Evolutionary conservation across 2,888 invertebrate genomes (phyloP).

Genomic region (Brenthis daphne): DNA sequence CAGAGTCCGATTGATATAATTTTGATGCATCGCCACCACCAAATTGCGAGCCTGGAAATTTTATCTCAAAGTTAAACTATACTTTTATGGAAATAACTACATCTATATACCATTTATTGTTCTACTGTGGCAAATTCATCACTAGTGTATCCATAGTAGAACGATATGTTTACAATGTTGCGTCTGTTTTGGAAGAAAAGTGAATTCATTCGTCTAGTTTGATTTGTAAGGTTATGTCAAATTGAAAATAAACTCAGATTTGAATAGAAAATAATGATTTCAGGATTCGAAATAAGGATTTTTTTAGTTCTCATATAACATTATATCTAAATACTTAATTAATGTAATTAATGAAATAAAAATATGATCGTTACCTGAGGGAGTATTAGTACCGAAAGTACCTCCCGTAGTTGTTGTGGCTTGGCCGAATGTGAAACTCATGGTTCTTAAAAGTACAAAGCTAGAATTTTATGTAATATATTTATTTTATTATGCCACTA

Average conservation of each 20-base stretch:
- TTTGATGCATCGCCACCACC: slow-evolving; percentile 73
- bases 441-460: slow-evolving; percentile 37
- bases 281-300: too few species aligned
- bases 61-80: neutral
- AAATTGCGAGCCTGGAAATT: slow-evolving; percentile 60
- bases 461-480: neutral
- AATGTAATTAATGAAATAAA: slow-evolving; percentile 1
- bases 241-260: too few species aligned
- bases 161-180: too few species aligned
- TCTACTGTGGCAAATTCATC: too few species aligned
- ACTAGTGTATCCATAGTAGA: too few species aligned
- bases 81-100: too few species aligned
- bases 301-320: neutral
- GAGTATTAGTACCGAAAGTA: slow-evolving; percentile 64
- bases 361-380: slow-evolving; percentile 55
- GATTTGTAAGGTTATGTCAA: slow-evolving; percentile 16
- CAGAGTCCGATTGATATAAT: slow-evolving; percentile 54
- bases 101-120: too few species aligned
- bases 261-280: too few species aligned
- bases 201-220: too few species aligned
- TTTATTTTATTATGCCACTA: neutral
- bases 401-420: slow-evolving; percentile 59
- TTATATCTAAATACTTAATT: neutral
- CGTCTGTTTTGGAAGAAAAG: too few species aligned
- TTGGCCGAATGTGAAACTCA: slow-evolving; percentile 65